Percentiles rank a stretch among this genome's conserved stretches.
These are phyloP conservation scores for Monopis laevigella DNA, from an alignment of 2,888 invertebrate species.

Conservation along the genomic window DNA sequence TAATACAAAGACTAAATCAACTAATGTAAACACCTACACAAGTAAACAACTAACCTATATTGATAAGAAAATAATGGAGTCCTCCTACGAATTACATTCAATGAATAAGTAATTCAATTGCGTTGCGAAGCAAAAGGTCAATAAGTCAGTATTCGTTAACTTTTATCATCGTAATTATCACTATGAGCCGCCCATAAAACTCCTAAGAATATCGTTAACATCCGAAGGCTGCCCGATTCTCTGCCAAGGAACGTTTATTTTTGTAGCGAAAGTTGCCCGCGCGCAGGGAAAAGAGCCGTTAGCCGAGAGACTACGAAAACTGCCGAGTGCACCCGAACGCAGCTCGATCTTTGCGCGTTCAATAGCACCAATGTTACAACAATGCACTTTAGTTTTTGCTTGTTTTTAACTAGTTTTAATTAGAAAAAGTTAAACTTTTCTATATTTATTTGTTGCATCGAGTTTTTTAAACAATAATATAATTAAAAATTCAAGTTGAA, in stretches of 20 bases:
- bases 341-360: constrained; percentile 26
- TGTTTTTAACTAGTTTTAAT: background rate
- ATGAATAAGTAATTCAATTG: no score
- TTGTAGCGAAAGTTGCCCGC: constrained; percentile 55
- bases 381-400: background rate
- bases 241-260: constrained; percentile 65
- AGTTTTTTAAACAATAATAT: constrained; percentile 11
- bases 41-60: no score
- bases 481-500: constrained; percentile 15
- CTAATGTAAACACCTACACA: no score
- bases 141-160: no score
- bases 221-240: constrained; percentile 60
- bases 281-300: constrained; percentile 53
- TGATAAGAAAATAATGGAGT: no score
- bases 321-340: constrained; percentile 41
- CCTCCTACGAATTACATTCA: no score
- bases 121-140: no score
- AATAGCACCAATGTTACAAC: constrained; percentile 31
- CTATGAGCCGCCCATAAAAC: constrained; percentile 50
- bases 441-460: constrained; percentile 18
- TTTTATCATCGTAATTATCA: no score
- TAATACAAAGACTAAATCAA: no score
- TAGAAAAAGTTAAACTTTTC: constrained; percentile 19
- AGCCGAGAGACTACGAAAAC: constrained; percentile 47
- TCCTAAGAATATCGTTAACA: constrained; percentile 41